Base-by-base conservation (phyloP, 2,797 vertebrate species). In the Jordanella pulchra region DNA sequence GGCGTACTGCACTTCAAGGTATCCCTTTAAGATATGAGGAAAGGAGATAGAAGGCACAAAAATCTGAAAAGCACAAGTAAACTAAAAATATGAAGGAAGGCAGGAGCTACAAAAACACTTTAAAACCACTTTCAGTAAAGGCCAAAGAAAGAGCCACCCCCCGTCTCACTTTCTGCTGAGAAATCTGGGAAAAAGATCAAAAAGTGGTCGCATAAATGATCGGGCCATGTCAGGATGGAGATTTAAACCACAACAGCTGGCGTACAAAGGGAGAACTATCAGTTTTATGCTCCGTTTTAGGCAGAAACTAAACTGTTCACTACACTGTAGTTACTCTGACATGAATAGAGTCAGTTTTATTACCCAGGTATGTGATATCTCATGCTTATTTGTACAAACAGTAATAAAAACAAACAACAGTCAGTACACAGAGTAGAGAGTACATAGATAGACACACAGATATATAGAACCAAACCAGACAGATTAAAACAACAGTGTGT, bases 191-290 rank as follows among this genome's bases (percentile, higher is more conserved):
- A 76, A 76, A 15, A 17, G 75, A 85, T 89, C 84, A 89, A 74
- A 86, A 87, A 82, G 81, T 69, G 32, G 81, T 82, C 77, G 67
- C 86, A 90, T 88, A 86, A 92, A 88, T 79, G 75, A 86, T 87
- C 77, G 85, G 81, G 80, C 84, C 78, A 71, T 45, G 53, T 81
- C 82, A 48, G 68, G 73, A 81, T 68, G 84, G 82, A 81, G 84
- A 91, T 87, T 90, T 77, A 90, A 92, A 91, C 87, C 90, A 88
- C 90, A 91, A 87, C 91, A 93, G 91, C 91, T 93, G 90, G 87
- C 83, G 82, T 70, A 87, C 76, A 78, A 65, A 82, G 58, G 71
- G 81, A 78, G 84, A 82, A 87, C 88, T 85, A 88, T 86, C 84
- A 75, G 80, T 81, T 87, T 85, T 72, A 75, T 78, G 77, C 79